phyloP scores from a whole-genome alignment of 2,113 vertebrate genomes.

The Amia ocellicauda region DNA sequence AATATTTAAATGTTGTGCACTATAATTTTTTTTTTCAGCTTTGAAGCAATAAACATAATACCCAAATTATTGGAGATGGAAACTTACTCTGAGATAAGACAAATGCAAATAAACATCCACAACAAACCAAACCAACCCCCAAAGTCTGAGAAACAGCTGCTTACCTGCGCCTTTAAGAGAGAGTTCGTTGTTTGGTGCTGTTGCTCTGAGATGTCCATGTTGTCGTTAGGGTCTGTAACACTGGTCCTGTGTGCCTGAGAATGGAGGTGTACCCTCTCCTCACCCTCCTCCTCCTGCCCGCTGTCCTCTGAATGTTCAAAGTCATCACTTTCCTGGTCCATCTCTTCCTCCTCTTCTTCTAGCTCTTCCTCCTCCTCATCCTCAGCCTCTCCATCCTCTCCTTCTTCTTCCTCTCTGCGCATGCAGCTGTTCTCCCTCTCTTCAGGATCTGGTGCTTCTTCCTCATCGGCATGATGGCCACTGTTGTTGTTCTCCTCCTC shows the following conservation, averaged over 20 bases:
- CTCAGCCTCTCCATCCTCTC: constrained; percentile 63
- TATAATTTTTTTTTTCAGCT: too few species aligned
- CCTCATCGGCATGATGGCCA: constrained; percentile 60
- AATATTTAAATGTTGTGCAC: too few species aligned
- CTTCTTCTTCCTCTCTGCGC: constrained; percentile 67
- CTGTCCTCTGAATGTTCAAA: constrained; percentile 95
- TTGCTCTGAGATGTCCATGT: constrained; percentile 75
- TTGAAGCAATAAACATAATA: too few species aligned
- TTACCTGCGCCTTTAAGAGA: constrained; percentile 88
- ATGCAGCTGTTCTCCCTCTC: constrained; percentile 57
- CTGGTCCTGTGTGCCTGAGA: constrained; percentile 73
- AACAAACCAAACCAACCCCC: background rate
- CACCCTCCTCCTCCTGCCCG: constrained; percentile 86
- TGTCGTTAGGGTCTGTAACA: constrained; percentile 77
- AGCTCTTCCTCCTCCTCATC: constrained; percentile 72
- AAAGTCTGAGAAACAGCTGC: constrained; percentile 29
- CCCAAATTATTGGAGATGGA: too few species aligned
- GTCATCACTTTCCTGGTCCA: constrained; percentile 98
- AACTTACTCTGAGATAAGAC: too few species aligned
- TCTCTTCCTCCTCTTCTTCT: constrained; percentile 88
- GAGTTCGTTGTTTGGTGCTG: constrained; percentile 68
- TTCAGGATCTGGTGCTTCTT: constrained; percentile 68
- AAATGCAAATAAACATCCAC: too few species aligned
- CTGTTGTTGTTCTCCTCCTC: constrained; percentile 52
- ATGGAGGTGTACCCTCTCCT: constrained; percentile 67